phyloP scores from a whole-genome alignment of 1,140 invertebrate species.

The Linepithema humile region DNA sequence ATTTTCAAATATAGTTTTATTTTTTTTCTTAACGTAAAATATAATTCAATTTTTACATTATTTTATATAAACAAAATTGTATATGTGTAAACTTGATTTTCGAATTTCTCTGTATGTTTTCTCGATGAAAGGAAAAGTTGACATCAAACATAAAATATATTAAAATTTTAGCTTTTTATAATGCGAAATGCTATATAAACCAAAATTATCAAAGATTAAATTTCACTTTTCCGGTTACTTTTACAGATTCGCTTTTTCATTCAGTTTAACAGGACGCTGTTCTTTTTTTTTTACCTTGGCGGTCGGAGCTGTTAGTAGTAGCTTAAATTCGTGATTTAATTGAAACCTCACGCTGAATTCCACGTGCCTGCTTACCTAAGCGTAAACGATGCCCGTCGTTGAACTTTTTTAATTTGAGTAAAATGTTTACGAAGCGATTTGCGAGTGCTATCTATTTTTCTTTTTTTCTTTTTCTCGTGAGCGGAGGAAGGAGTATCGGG shows the following conservation, averaged over 20 bases:
- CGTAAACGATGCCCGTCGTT: conserved; percentile 24
- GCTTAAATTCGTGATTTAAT: conserved; percentile 52
- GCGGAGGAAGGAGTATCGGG: neutral
- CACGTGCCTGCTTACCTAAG: conserved; percentile 1
- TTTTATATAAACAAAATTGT: no score
- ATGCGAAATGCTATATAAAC: neutral
- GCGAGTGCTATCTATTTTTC: neutral
- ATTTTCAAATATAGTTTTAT: no score
- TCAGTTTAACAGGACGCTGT: neutral
- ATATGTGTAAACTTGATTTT: neutral
- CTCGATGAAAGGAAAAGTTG: neutral
- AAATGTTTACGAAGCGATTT: conserved; percentile 62
- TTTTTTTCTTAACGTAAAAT: no score
- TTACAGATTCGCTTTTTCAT: neutral
- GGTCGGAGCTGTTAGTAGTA: conserved; percentile 39
- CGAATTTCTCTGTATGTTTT: neutral
- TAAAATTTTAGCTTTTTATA: neutral
- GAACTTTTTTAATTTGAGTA: conserved; percentile 69
- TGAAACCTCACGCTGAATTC: conserved; percentile 46
- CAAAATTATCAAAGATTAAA: conserved; percentile 5
- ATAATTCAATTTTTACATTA: no score
- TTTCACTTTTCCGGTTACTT: neutral
- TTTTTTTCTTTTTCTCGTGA: neutral
- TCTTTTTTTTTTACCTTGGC: conserved; percentile 2
- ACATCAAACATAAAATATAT: neutral